Conservation (phyloP, 2,113 vertebrate genomes). For the Hiodon alosoides region DNA sequence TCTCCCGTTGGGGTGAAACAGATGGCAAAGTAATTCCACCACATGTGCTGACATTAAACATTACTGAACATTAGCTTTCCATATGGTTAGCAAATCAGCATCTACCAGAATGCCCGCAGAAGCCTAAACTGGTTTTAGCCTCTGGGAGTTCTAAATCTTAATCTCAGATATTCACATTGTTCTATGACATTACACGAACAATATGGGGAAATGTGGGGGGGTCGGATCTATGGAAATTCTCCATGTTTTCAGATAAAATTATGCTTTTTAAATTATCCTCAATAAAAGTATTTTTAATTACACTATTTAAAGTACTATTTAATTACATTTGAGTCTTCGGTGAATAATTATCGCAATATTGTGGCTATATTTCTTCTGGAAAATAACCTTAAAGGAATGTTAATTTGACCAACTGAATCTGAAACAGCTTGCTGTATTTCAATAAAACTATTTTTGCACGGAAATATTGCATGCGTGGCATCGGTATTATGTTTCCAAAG, state of each 20-base stretch:
- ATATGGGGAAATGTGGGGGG: constrained; percentile 39
- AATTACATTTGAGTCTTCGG: no score
- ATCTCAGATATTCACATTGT: constrained; percentile 63
- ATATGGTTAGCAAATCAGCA: constrained; percentile 67
- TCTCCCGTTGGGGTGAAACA: constrained; percentile 58
- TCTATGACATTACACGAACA: constrained; percentile 58
- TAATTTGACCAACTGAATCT: no score
- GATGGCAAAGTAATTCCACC: constrained; percentile 68
- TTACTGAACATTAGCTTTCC: constrained; percentile 68
- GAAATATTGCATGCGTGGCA: no score
- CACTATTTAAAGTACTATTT: no score
- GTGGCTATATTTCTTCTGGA: no score
- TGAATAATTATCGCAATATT: no score
- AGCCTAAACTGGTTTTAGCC: constrained; percentile 67
- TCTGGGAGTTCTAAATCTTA: constrained; percentile 57
- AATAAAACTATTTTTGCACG: no score
- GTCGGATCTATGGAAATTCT: not conserved
- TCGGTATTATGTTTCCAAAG: no score
- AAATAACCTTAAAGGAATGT: no score
- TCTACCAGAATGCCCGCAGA: constrained; percentile 54
- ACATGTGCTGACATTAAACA: constrained; percentile 75
- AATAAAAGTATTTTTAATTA: no score
- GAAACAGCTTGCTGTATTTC: no score
- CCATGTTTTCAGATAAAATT: not conserved
- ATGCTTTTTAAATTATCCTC: no score